Evolutionary conservation across 2,888 invertebrate species (phyloP), one percentile per base, ranked within the genome.

Genomic region (Liopterus haemorrhoidalis): DNA sequence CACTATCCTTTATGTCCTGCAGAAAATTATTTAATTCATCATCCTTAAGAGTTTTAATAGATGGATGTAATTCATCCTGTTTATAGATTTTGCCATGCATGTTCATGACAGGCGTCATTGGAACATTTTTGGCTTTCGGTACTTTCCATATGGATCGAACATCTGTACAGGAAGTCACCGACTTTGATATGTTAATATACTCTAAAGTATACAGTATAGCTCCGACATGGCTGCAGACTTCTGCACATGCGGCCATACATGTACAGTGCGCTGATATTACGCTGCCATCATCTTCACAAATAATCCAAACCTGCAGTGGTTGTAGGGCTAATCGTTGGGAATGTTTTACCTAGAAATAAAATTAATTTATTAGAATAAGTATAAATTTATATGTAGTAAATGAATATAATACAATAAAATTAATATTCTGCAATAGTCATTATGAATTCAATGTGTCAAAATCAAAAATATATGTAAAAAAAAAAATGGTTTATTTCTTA

Each of bases 171-270:
- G 46, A 44, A 14, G 33, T 40, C 11, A 4, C 19, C 24, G 21
- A 21, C 24, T 35, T 21, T 8, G 24, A 14, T 21, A 22, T 12
- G 8, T 20, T n/a, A n/a, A 24, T 24, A 21, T 20, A 35, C 15
- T 35, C 35, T 19, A 20, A 21, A 6, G 44, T 40, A 45, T 32
- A 49, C 8, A 49, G 16, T 2, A 45, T 20, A 2, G 36, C 49
- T 19, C 31, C 49, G 4, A 49, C 36, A 41, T 49, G 49, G 19
- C 41, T 42, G 37, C 49, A 45, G 3, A 38, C 41, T 27, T 45
- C 41, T 25, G 38, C 33, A 30, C 27, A 32, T 2, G 41, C 49
- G 16, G 49, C 49, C 41, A 41, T 32, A 27, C 49, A 49, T 2
- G 41, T 36, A 27, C 45, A 49, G 15, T 45, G 45, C n/a, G 41